A percentile compares a stretch with the other conserved stretches of the same genome.
These are phyloP conservation scores for Alosa alosa DNA, from an alignment of 2,113 vertebrate genomes.

Conservation along the genomic window DNA sequence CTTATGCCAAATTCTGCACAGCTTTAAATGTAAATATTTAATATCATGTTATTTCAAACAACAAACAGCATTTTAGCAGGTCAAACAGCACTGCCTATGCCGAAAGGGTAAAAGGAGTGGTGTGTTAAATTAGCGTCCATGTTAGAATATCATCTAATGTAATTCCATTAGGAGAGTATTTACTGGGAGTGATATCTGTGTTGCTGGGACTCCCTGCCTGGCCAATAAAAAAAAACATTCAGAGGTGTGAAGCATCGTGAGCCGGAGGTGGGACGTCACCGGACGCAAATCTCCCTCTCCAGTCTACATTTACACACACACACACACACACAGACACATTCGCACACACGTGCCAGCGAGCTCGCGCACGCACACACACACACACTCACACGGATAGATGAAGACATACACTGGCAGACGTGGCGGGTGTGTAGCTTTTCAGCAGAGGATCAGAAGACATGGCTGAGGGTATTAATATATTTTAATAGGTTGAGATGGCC, in stretches of 20 bases:
- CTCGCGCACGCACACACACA: background rate
- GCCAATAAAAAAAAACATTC: background rate
- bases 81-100: background rate
- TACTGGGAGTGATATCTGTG: background rate
- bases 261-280: background rate
- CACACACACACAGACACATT: background rate
- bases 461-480: conserved; percentile 8
- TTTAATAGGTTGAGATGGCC: background rate
- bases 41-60: too few species aligned
- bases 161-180: background rate
- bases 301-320: background rate
- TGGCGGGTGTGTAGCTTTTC: background rate
- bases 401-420: background rate
- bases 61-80: background rate
- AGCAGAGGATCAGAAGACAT: background rate
- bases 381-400: background rate
- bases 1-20: too few species aligned
- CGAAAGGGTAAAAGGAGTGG: background rate
- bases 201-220: background rate
- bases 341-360: background rate
- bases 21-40: too few species aligned
- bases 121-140: background rate
- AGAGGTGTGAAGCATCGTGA: background rate
- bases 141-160: background rate
- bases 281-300: background rate